A percentile compares a stretch with the other conserved stretches of the same genome.
These are phyloP conservation scores for Callorhinus ursinus DNA, from an alignment of 2,113 vertebrate species.

Conservation along the genomic window DNA sequence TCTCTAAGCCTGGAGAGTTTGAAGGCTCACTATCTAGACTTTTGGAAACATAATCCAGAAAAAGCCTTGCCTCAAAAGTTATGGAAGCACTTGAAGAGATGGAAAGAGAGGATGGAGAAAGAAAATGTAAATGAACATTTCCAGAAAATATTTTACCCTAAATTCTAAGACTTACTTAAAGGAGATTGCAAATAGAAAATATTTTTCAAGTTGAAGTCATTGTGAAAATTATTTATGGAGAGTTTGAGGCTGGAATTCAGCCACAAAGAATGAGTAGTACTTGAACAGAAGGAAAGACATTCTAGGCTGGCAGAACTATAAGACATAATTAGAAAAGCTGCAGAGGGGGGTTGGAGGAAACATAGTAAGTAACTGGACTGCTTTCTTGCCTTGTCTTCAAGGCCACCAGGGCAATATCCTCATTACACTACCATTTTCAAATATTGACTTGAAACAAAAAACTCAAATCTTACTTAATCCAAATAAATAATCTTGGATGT, in stretches of 20 bases:
- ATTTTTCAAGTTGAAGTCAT: background rate
- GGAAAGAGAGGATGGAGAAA: background rate
- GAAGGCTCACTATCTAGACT: background rate
- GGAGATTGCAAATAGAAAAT: background rate
- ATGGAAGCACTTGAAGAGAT: background rate
- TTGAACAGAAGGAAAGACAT: background rate
- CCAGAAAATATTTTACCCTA: background rate
- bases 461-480: background rate
- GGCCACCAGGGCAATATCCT: background rate
- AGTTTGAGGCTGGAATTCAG: background rate
- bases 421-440: background rate
- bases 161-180: background rate
- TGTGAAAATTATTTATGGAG: background rate
- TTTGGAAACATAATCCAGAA: background rate
- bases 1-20: background rate
- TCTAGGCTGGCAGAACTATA: background rate
- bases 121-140: background rate
- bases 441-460: background rate
- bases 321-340: background rate
- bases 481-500: background rate
- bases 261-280: background rate
- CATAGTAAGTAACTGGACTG: background rate
- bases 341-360: background rate
- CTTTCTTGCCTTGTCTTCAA: background rate
- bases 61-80: background rate